Base-by-base conservation (phyloP, 2,113 vertebrate species). In the Gorsachius goisagi region DNA sequence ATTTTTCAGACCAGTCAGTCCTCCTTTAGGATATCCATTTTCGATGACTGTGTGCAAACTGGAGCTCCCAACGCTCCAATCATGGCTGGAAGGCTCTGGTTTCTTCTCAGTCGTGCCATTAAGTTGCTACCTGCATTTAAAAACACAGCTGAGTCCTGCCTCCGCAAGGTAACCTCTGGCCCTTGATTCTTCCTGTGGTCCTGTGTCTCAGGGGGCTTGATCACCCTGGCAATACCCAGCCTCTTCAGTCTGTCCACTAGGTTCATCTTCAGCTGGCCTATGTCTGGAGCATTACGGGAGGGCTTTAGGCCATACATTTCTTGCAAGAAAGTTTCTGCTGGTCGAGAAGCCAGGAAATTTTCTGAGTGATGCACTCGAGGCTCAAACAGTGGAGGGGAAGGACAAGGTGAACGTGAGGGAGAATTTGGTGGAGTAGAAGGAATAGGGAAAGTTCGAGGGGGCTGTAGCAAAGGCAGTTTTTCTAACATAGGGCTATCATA, bases 321-420 rank as follows among this genome's bases (percentile, higher is more conserved):
- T 93, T 99, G 99, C 79, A 99, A 98, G 90, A 99, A 99, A 2
- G 99, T 99, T 98, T 99, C 99, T 4, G 99, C 98, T 3, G 99
- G 99, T n/a, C 99, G 98, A 2, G 99, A 99, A 9, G 99, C 99
- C 60, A 99, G 97, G 92, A 99, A 99, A 55, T 98, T 99, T 95
- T 99, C 99, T 12, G 98, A 97, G 60, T 96, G 92, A 45, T 98
- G 93, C 28, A 97, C 92, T 80, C 97, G 98, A 73, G 98, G 58
- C 69, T 99, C 99, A 32, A 98, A 97, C 2, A 98, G 98, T 14
- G 97, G 96, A 37, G 98, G 98, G n/a, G 99, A 98, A 58, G 98
- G 85, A 88, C 98, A 98, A 33, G 92, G 98, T 7, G 98, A 99
- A 35, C 8, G 95, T 0, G 33, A 97, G 4, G 98, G 98, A 71